A percentile compares a stretch with the other conserved stretches of the same genome.
phyloP scores from a whole-genome alignment of 1,140 invertebrate genomes.

The Luehdorfia chinensis region DNA sequence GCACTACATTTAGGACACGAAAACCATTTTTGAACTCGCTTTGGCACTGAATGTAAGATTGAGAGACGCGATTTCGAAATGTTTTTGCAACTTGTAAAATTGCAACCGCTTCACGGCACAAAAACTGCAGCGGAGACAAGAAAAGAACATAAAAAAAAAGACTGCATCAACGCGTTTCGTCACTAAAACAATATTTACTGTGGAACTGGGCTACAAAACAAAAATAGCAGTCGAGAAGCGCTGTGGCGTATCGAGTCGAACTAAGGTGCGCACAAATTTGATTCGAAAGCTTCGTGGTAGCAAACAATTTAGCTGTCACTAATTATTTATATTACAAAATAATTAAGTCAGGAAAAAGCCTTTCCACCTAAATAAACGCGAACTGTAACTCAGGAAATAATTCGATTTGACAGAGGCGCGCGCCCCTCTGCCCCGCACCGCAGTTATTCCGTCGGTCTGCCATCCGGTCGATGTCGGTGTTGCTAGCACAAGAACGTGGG shows the following conservation, averaged over 20 bases:
- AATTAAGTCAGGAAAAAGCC: slow-evolving; percentile 59
- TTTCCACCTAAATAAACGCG: slow-evolving; percentile 53
- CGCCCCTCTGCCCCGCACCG: slow-evolving; percentile 35
- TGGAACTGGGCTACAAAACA: slow-evolving; percentile 61
- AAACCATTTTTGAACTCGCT: slow-evolving; percentile 22
- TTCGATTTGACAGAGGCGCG: slow-evolving; percentile 63
- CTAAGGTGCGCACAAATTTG: slow-evolving; percentile 9
- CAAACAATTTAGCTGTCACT: slow-evolving; percentile 25
- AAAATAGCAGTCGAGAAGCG: slow-evolving; percentile 55
- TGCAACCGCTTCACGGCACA: slow-evolving; percentile 42
- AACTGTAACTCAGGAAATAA: slow-evolving; percentile 49
- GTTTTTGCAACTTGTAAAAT: slow-evolving; percentile 28
- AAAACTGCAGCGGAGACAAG: slow-evolving; percentile 22
- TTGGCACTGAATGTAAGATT: slow-evolving; percentile 27
- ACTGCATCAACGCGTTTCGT: slow-evolving; percentile 49
- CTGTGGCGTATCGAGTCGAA: slow-evolving; percentile 21
- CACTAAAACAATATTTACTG: slow-evolving; percentile 67
- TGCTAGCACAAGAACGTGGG: slow-evolving; percentile 29
- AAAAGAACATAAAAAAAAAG: slow-evolving; percentile 37
- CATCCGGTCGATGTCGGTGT: slow-evolving; percentile 56
- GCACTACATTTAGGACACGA: slow-evolving; percentile 36
- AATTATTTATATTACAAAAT: slow-evolving; percentile 34
- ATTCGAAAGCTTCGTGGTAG: slow-evolving; percentile 26
- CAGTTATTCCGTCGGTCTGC: slow-evolving; percentile 24
- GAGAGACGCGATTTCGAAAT: slow-evolving; percentile 30